phyloP scores from a whole-genome alignment of 2,797 vertebrate genomes.

The Luscinia luscinia region DNA sequence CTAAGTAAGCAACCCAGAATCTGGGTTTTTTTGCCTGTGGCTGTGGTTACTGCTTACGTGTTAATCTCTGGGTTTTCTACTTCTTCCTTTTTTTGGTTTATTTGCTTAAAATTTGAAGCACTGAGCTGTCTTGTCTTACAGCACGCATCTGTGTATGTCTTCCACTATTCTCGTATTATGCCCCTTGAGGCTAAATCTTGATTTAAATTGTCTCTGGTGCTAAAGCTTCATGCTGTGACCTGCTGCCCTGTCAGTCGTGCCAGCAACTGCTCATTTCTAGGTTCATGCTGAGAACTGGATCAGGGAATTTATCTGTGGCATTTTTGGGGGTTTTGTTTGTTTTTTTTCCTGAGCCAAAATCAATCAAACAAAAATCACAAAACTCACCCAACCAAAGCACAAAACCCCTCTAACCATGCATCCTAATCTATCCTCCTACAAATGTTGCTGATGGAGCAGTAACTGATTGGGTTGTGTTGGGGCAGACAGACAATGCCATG shows the following conservation, averaged over 20 bases:
- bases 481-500: neutral
- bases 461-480: neutral
- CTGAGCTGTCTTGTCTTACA: neutral
- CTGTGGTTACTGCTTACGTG: neutral
- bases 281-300: neutral
- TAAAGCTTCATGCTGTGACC: conserved; percentile 27
- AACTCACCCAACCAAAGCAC: neutral
- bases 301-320: neutral
- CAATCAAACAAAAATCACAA: neutral
- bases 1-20: neutral
- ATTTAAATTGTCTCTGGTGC: conserved; percentile 28
- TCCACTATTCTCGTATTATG: conserved; percentile 5
- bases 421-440: neutral
- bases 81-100: neutral
- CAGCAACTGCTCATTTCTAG: conserved; percentile 33
- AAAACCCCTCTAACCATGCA: neutral
- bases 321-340: neutral
- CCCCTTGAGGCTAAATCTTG: conserved; percentile 40
- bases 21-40: neutral
- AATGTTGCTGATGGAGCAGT: neutral
- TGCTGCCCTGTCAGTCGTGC: conserved; percentile 38
- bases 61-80: neutral
- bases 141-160: neutral
- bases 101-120: neutral
- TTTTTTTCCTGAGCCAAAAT: neutral